Base-by-base conservation (phyloP, 2,113 vertebrate genomes). In the Erythrolamprus reginae region DNA sequence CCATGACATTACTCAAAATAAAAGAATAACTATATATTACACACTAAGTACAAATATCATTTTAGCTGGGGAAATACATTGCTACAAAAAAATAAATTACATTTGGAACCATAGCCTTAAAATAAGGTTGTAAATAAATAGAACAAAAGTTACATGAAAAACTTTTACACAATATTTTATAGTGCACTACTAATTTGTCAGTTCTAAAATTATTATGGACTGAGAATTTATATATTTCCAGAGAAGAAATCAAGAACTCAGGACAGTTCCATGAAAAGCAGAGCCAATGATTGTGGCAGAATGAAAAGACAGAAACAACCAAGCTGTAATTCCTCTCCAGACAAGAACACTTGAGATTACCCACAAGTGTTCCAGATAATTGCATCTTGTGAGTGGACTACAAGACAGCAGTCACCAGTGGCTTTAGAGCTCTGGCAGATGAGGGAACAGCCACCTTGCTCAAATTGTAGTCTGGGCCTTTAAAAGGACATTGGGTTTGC, bases 31-130 rank as follows among this genome's bases (percentile, higher is more conserved):
- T 87, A 45, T 51, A 87, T 53, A 55, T 90, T 19, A 33, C 89
- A 92, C 93, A 93, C 86, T 89, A 91, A 94, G n/a, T 86, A 90
- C 56, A 84, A 42, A 48, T 89, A 70, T 42, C 84, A 3, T 51
- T 89, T 33, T 58, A 58, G 48, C 0, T 86, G 33, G n/a, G 3
- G 83, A 56, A 88, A 82, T 92, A 87, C 42, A 91, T 0, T 77
- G 21, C 82, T 88, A 33, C 58, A 88, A 90, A 90, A 86, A 86
- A 93, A 19, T 88, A 89, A 89, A 19, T 86, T 90, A 88, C 3
- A 55, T 91, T 90, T 56, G 42, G 52, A 82, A 42, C 50, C 90
- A 82, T 45, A 94, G 82, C 23, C 82, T 52, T 86, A 92, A 93
- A 65, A 92, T 77, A 23, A 89, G 15, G 77, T 89, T 17, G 5